These are phyloP conservation scores for Fratercula arctica DNA, from an alignment of 2,797 vertebrate species.

Conservation along the genomic window DNA sequence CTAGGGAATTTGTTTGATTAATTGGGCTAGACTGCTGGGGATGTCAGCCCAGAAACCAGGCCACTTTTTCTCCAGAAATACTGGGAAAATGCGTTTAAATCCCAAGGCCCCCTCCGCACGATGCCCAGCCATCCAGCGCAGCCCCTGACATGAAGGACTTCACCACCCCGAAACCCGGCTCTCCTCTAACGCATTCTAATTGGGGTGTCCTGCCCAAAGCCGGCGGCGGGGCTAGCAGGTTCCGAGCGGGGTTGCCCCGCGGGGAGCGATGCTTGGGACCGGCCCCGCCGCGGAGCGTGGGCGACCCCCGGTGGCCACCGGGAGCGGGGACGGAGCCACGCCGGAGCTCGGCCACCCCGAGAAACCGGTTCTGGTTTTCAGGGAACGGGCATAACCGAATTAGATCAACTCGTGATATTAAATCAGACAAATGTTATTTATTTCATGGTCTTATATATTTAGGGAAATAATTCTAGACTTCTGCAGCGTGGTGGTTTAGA, in stretches of 20 bases:
- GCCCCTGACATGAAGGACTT: neutral
- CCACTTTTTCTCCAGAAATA: rapidly evolving
- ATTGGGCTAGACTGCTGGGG: neutral
- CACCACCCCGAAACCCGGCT: neutral
- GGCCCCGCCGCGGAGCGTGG: neutral
- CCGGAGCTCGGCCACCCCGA: neutral
- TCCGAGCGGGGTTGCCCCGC: neutral
- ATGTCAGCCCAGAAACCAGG: neutral
- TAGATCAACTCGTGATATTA: neutral
- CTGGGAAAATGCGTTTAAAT: rapidly evolving
- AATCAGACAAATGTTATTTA: too few relatives aligned
- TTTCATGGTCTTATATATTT: rapidly evolving
- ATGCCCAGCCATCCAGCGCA: neutral
- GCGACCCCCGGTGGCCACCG: neutral
- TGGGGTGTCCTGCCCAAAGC: neutral
- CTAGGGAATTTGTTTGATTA: neutral
- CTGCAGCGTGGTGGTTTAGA: neutral
- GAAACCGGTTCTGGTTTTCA: too few relatives aligned
- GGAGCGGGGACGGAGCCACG: too few relatives aligned
- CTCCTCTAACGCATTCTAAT: neutral
- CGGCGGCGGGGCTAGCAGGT: neutral
- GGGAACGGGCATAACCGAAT: neutral
- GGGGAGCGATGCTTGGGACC: neutral
- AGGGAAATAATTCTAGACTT: neutral
- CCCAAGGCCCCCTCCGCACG: rapidly evolving